A percentile compares a stretch with the other conserved stretches of the same genome.
Evolutionary conservation across 2,888 invertebrate species (phyloP).

Genomic region (Rutpela maculata): DNA sequence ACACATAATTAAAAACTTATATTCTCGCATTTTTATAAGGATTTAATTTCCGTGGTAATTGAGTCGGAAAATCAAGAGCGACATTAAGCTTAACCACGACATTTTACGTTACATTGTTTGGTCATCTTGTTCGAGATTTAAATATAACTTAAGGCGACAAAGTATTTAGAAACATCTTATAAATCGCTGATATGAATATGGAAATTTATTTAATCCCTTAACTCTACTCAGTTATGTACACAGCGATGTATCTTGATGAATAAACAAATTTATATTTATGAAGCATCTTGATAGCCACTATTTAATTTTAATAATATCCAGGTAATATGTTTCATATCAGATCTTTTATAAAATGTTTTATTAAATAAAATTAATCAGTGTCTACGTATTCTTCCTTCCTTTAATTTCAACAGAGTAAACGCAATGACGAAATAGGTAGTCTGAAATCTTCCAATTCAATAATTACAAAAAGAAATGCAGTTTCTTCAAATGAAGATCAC

Average conservation of each 20-base stretch:
- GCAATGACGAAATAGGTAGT: too few relatives aligned
- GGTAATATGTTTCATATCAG: background rate
- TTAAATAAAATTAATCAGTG: background rate
- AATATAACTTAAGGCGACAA: conserved; percentile 43
- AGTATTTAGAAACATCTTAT: conserved; percentile 41
- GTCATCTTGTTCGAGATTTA: conserved; percentile 30
- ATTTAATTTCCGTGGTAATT: conserved; percentile 51
- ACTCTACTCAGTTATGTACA: conserved; percentile 27
- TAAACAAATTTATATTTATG: conserved; percentile 21
- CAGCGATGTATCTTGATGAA: conserved; percentile 15
- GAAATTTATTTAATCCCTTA: conserved; percentile 37
- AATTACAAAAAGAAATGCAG: too few relatives aligned
- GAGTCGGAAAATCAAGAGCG: conserved; percentile 55
- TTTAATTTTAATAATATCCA: conserved; percentile 2
- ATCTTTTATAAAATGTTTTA: background rate
- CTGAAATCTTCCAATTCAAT: too few relatives aligned
- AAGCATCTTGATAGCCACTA: conserved; percentile 15
- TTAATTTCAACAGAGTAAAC: too few relatives aligned
- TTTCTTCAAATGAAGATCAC: too few relatives aligned
- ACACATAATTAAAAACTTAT: conserved; percentile 39
- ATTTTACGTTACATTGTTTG: conserved; percentile 52
- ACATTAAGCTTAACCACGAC: conserved; percentile 55
- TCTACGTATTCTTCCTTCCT: background rate
- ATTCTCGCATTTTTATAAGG: conserved; percentile 50
- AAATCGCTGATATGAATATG: conserved; percentile 39